These are phyloP conservation scores for Drosophila albomicans DNA, from an alignment of 1,140 invertebrate genomes.

Conservation along the genomic window DNA sequence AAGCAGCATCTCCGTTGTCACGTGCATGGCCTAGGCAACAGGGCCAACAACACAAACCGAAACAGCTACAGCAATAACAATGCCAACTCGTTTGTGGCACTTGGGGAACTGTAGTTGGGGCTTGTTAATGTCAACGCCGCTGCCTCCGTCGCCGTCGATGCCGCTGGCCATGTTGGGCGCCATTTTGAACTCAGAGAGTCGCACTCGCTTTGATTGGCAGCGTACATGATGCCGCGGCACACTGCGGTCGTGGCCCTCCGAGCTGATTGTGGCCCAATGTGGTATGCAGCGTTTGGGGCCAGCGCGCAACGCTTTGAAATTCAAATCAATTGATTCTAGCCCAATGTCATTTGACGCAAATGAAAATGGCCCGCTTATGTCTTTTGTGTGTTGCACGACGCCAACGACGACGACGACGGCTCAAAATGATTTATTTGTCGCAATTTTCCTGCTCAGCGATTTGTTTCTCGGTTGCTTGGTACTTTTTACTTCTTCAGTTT, in stretches of 20 bases:
- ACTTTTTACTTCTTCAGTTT: neutral
- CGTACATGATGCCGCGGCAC: constrained; percentile 65
- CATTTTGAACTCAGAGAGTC: constrained; percentile 58
- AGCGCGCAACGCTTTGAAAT: constrained; percentile 66
- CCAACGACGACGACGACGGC: constrained; percentile 31
- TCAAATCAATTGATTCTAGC: constrained; percentile 82
- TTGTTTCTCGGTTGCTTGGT: constrained; percentile 51
- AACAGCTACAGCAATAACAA: constrained; percentile 5
- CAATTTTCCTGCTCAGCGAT: constrained; percentile 79
- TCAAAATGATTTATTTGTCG: constrained; percentile 83
- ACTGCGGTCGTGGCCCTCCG: constrained; percentile 46
- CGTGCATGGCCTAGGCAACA: constrained; percentile 64
- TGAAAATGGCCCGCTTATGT: constrained; percentile 82
- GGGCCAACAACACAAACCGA: constrained; percentile 9
- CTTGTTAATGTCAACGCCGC: constrained; percentile 74
- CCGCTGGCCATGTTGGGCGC: constrained; percentile 48
- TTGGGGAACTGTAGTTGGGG: constrained; percentile 59
- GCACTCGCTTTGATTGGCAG: constrained; percentile 74
- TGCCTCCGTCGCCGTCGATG: constrained; percentile 6
- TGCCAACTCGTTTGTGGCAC: constrained; percentile 68
- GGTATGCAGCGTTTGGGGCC: neutral
- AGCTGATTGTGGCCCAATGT: constrained; percentile 22
- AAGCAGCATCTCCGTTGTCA: constrained; percentile 70
- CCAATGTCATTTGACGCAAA: constrained; percentile 79
- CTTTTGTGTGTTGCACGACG: constrained; percentile 76